Base-by-base conservation (phyloP, 2,113 vertebrate genomes). In the Colaptes auratus region DNA sequence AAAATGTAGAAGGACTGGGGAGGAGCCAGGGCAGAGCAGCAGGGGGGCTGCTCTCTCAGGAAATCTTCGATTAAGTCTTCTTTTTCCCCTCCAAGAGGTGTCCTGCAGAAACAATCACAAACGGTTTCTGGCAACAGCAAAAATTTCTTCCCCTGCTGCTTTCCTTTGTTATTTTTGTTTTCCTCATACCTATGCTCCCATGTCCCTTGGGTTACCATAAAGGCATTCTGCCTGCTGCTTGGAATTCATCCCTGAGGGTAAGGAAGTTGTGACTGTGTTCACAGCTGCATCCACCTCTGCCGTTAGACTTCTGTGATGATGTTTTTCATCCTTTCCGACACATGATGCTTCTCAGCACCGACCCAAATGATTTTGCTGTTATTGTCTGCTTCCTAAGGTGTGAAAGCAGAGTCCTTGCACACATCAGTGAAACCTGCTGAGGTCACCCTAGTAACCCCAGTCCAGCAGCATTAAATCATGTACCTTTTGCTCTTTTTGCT, bases 131-230 rank as follows among this genome's bases (percentile, higher is more conserved):
- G 33, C 64, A 86, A 89, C 21, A 78, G 72, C 82, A 82, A 93
- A 85, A 78, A 36, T 28, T 81, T 76, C n/a, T 46, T 48, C 23
- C 11, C 42, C 31, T 69, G 35, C 33, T 17, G 73, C 80, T 61
- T 73, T 36, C 33, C 50, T 86, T 71, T 86, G 53, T 84, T 92
- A 36, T 81, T 85, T 93, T 86, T 78, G 88, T 76, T 89, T 95
- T 95, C 90, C 75, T 96, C 67, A 78, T 60, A 55, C 28, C 82
- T 76, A 25, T 7, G 75, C 44, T 93, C 67, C 25, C 39, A 78
- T n/a, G n/a, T 91, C 91, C 78, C 95, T 85, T 66, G 65, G 72
- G 84, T 58, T 86, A 52, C 82, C 72, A 95, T 93, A 74, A 96
- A 95, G 59, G 60, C 86, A 60, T 90, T 88, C 85, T 75, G 56